Evolutionary conservation across 2,113 vertebrate genomes (phyloP).

Genomic region (Prunella fulvescens): DNA sequence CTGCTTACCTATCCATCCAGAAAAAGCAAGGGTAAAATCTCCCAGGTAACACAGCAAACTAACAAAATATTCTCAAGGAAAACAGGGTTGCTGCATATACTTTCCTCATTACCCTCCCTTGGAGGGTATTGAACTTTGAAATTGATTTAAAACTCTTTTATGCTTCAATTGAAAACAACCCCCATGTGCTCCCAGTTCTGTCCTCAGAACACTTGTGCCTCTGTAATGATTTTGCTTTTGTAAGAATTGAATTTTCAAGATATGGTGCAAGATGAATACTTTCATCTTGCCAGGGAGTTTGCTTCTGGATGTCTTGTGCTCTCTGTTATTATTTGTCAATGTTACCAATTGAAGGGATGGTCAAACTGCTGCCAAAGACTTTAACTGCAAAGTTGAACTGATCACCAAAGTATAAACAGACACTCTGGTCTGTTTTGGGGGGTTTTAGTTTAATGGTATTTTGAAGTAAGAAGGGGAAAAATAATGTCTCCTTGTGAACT

Average conservation of each 20-base stretch:
- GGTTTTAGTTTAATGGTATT: background rate
- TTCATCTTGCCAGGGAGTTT: background rate
- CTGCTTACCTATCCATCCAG: background rate
- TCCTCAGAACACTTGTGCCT: background rate
- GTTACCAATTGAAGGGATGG: background rate
- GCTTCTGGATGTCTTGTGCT: background rate
- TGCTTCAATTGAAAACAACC: background rate
- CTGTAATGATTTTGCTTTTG: conserved; percentile 3
- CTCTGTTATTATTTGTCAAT: background rate
- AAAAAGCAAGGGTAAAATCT: background rate
- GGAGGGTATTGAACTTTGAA: background rate
- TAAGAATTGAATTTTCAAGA: background rate
- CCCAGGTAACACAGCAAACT: background rate
- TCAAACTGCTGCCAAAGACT: background rate
- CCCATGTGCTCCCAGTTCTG: background rate
- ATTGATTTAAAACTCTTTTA: conserved; percentile 14
- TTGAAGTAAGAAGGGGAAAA: background rate
- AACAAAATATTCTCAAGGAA: background rate
- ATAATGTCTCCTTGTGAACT: background rate
- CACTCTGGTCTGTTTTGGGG: background rate
- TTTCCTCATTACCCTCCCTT: background rate
- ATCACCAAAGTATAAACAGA: background rate
- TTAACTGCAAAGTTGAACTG: background rate
- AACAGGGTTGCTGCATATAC: background rate
- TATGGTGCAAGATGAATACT: background rate